phyloP scores from a whole-genome alignment of 1,140 invertebrate genomes.

The Mycetomoellerius zeteki region DNA sequence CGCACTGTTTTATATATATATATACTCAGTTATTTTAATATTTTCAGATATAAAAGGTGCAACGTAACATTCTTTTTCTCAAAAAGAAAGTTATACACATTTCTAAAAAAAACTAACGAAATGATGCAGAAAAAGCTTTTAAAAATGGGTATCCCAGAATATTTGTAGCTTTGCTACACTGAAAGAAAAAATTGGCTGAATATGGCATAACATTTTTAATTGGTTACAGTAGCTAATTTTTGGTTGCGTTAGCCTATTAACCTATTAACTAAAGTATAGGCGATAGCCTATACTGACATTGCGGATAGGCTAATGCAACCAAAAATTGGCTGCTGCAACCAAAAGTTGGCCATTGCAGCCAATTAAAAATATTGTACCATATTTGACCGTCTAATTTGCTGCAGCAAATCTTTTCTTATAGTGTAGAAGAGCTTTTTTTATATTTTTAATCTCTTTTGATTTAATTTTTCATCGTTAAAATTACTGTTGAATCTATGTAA shows the following conservation, averaged over 20 bases:
- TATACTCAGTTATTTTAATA: neutral
- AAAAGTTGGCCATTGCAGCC: too few relatives aligned
- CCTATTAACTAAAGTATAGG: too few relatives aligned
- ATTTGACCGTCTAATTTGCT: too few relatives aligned
- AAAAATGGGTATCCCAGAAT: neutral
- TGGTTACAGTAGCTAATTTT: too few relatives aligned
- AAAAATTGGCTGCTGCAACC: too few relatives aligned
- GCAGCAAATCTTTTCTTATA: too few relatives aligned
- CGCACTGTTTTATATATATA: neutral
- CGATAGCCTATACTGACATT: too few relatives aligned
- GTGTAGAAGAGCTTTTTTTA: neutral
- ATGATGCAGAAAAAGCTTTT: slow-evolving; percentile 8
- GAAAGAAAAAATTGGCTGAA: too few relatives aligned
- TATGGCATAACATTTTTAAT: too few relatives aligned
- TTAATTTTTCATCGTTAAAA: neutral
- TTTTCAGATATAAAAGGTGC: slow-evolving; percentile 1
- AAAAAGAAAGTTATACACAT: neutral
- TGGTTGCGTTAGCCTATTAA: too few relatives aligned
- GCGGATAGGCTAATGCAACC: too few relatives aligned
- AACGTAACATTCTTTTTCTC: neutral
- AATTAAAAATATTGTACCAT: too few relatives aligned
- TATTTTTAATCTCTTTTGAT: neutral
- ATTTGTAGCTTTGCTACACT: neutral
- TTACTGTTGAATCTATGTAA: neutral
- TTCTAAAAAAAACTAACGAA: neutral